These are phyloP conservation scores for Sebastolobus altivelis DNA, from an alignment of 2,797 vertebrate genomes.

Conservation along the genomic window DNA sequence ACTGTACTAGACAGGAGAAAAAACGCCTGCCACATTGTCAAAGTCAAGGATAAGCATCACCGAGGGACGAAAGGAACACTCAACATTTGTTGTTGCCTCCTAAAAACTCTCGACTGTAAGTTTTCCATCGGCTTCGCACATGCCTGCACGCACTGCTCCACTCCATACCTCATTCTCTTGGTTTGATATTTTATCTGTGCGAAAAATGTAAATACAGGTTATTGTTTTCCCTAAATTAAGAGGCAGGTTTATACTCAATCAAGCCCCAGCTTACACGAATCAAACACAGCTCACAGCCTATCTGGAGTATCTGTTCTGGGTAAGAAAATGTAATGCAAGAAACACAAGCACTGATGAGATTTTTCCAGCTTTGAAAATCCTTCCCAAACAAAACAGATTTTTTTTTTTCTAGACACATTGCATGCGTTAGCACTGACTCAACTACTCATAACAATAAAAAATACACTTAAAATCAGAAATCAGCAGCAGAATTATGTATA, in stretches of 20 bases:
- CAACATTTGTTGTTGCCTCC: constrained; percentile 30
- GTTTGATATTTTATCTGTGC: constrained; percentile 63
- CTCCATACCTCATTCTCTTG: constrained; percentile 30
- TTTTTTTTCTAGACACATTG: constrained; percentile 38
- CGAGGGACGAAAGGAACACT: constrained; percentile 27
- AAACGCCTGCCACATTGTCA: constrained; percentile 29
- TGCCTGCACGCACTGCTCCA: constrained; percentile 16
- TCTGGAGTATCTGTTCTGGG: constrained; percentile 46
- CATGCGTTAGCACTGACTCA: constrained; percentile 60
- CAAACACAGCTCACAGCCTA: constrained; percentile 54
- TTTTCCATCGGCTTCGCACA: constrained; percentile 42
- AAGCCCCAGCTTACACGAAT: constrained; percentile 57
- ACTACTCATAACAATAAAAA: constrained; percentile 62
- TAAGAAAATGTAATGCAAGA: constrained; percentile 49
- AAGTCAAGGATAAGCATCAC: constrained; percentile 35
- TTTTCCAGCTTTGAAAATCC: constrained; percentile 70
- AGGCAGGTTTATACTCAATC: constrained; percentile 73
- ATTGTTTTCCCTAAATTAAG: constrained; percentile 69
- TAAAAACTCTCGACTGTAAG: constrained; percentile 24
- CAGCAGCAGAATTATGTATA: constrained; percentile 54
- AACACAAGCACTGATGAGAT: constrained; percentile 59
- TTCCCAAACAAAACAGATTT: constrained; percentile 66
- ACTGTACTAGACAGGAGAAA: constrained; percentile 44
- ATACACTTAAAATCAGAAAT: constrained; percentile 64
- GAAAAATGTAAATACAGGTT: constrained; percentile 70